These are phyloP conservation scores for Chrysolina haemoptera DNA, from an alignment of 2,888 invertebrate species.

Conservation along the genomic window DNA sequence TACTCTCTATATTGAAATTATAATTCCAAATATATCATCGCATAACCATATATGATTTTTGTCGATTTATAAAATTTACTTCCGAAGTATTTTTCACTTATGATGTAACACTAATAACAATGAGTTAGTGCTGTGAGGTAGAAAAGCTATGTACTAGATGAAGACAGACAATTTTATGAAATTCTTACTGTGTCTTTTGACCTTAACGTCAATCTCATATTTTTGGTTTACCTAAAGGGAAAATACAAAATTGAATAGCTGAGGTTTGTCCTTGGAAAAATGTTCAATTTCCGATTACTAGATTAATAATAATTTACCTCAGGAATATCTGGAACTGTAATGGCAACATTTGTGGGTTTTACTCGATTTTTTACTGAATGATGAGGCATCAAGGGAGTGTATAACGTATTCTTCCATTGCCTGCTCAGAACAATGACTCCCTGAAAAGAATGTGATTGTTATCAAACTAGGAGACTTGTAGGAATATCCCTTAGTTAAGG, in stretches of 20 bases:
- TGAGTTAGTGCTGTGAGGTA: constrained; percentile 52
- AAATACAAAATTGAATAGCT: constrained; percentile 28
- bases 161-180: constrained; percentile 40
- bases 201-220: constrained; percentile 54
- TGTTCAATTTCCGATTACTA: neutral
- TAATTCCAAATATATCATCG: neutral
- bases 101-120: constrained; percentile 43
- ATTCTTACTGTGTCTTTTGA: constrained; percentile 55
- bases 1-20: too few species aligned
- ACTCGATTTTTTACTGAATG: constrained; percentile 91
- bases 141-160: constrained; percentile 45
- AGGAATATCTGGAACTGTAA: constrained; percentile 87
- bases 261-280: neutral
- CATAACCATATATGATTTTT: neutral
- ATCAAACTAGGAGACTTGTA: neutral
- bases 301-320: constrained; percentile 74
- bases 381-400: constrained; percentile 87
- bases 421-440: constrained; percentile 96
- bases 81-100: constrained; percentile 10
- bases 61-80: neutral
- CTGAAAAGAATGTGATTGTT: constrained; percentile 66
- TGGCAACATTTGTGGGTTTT: constrained; percentile 89
- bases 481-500: too few species aligned
- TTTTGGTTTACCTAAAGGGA: constrained; percentile 59
- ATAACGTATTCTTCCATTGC: constrained; percentile 97